Evolutionary conservation across 2,888 invertebrate genomes (phyloP), one percentile per base, ranked within the genome.

Genomic region (Hypena proboscidalis): DNA sequence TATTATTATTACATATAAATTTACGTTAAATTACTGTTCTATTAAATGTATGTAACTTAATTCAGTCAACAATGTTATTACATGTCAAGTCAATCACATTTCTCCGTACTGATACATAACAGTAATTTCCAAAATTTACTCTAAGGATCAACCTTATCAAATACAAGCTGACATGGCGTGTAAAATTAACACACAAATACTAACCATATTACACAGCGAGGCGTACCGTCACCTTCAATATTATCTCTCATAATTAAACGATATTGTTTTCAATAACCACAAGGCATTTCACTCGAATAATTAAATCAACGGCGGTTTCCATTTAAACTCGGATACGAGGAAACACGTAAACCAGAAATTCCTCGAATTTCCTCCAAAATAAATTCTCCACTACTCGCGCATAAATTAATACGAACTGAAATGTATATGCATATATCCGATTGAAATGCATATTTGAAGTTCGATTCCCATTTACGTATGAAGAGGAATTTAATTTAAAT

Each of bases 381-480:
- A 26, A 13, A n/a, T 11, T 10, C 25, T 4, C 9, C 26, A 26
- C 26, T 26, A 14, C 14, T 20, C 7, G 6, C 7, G 14, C 2
- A 2, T 21, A 13, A 33, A 7, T 33, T 23, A 11, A 21, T 9
- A 13, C 4, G 7, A 17, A 23, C 6, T 25, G 10, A 17, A 15
- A 17, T 25, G 2, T 5, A 34, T 23, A 23, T 25, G 10, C 34
- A 34, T 25, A 17, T 17, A 17, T 2, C 7, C 5, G 14, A 33
- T 22, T 8, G 8, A 25, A 33, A 34, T 29, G 29, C 8, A 15
- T 17, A 17, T 17, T 5, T n/a, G n/a, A 26, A 26, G n/a, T 29
- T 29, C 15, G 9, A 4, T 11, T 6, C 10, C 11, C 11, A 17
- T 33, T 17, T 34, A 17, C 10, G 17, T 23, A 34, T 25, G 23